Evolutionary conservation across 2,888 invertebrate genomes (phyloP), one percentile per base, ranked within the genome.

Genomic region (Cryptosula pallasiana): DNA sequence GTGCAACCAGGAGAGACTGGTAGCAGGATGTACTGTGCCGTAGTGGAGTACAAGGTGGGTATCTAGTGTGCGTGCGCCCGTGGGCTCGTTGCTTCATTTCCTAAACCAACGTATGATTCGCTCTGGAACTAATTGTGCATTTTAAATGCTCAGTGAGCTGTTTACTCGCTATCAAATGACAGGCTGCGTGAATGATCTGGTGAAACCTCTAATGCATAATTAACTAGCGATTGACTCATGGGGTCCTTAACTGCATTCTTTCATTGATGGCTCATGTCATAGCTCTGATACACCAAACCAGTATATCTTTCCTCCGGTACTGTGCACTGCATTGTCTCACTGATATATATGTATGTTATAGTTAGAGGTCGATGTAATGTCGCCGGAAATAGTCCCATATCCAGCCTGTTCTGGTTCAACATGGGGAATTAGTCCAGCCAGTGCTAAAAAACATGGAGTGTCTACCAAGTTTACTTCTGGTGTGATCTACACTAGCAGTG

Each of bases 371-470:
- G 27, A 70, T 1, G 58, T 23, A 32, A 27, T 29, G 23, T 36
- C 54, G n/a, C 72, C 36, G 16, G 58, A 54, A 27, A 35, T 75
- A 1, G 73, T 74, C 45, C 83, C 83, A 25, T 85, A 82, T 80
- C 85, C 85, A 69, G 83, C 83, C 23, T 83, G 84, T 76, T 81
- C 83, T 29, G 81, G 82, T 76, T 78, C 83, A n/a, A 81, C 79
- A 75, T 85, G 84, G 83, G 84, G 84, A 1, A 80, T 81, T 9
- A 82, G 82, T 2, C 77, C 78, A 57, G 80, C 80, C 34, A 80
- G 81, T 3, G 78, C 80, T 78, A 78, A 77, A 75, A 81, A 81
- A 73, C 83, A 84, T 74, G 78, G 79, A 69, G 76, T 84, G 71
- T 76, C 76, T 16, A 81, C 84, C 0, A 80, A 81, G 75, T 82